Evolutionary conservation across 2,888 invertebrate species (phyloP).

Genomic region (Lasiommata megera): DNA sequence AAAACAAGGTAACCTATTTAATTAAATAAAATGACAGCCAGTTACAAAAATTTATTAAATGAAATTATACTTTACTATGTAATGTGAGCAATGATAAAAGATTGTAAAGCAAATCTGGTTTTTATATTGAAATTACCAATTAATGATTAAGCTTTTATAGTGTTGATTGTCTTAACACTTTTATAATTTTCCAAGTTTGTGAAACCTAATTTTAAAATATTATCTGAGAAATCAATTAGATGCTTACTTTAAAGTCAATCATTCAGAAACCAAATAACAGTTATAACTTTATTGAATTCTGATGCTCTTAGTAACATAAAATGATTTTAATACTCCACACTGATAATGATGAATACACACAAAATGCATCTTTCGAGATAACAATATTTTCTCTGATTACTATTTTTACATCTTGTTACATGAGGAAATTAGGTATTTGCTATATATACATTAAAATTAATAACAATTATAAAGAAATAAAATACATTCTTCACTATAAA

Average conservation of each 20-base stretch:
- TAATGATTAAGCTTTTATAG: not conserved
- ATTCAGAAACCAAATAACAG: no score
- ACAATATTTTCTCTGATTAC: constrained; percentile 13
- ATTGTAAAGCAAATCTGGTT: not conserved
- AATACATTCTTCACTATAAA: constrained; percentile 27
- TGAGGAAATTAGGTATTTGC: constrained; percentile 16
- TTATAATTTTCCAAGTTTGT: no score
- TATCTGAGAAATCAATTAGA: not conserved
- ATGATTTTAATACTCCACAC: not conserved
- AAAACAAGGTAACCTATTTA: not conserved
- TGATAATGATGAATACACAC: not conserved
- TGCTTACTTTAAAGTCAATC: not conserved
- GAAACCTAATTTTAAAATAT: not conserved
- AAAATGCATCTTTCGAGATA: constrained; percentile 21
- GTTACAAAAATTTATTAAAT: constrained; percentile 33
- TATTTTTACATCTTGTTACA: constrained; percentile 15
- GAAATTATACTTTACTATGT: constrained; percentile 20
- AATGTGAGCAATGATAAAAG: constrained; percentile 16
- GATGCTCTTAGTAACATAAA: not conserved
- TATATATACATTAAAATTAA: constrained; percentile 21
- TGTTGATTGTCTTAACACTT: not conserved
- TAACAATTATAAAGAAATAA: constrained; percentile 14
- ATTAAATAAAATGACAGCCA: constrained; percentile 20
- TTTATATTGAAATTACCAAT: not conserved
- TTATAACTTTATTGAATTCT: no score